Conservation (phyloP, 2,888 invertebrate species). For the Gymnocheta viridis region DNA sequence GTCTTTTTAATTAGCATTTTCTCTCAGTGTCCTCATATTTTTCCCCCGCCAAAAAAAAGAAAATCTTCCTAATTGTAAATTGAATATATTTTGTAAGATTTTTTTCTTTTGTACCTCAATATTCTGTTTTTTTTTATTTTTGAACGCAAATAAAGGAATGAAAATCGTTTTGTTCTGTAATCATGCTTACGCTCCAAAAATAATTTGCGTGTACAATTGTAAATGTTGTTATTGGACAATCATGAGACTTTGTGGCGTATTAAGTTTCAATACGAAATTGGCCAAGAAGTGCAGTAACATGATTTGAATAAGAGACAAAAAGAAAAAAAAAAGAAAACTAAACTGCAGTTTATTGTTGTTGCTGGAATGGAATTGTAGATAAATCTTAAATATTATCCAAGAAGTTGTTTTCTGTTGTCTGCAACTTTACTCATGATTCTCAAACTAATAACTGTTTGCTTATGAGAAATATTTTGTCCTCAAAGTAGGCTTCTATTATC, state of each 20-base stretch:
- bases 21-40: constrained; percentile 28
- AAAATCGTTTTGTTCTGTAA: constrained; percentile 56
- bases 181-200: constrained; percentile 62
- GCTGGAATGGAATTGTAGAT: constrained; percentile 46
- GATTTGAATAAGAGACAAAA: constrained; percentile 35
- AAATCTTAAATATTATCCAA: constrained; percentile 61
- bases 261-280: constrained; percentile 60
- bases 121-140: constrained; percentile 4
- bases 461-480: constrained; percentile 8
- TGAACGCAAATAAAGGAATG: constrained; percentile 23
- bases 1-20: constrained; percentile 1
- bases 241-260: constrained; percentile 66
- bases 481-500: constrained; percentile 12
- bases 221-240: constrained; percentile 66
- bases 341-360: constrained; percentile 45
- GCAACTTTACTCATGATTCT: constrained; percentile 43
- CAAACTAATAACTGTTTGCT: constrained; percentile 51
- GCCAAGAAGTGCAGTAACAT: constrained; percentile 32
- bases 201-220: constrained; percentile 67
- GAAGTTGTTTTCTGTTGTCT: constrained; percentile 43
- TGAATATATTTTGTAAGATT: constrained; percentile 24
- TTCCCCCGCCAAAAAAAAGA: neutral
- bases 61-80: constrained; percentile 51
- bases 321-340: neutral
- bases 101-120: constrained; percentile 21